Conservation (phyloP, 2,888 invertebrate species). For the Tromatobia lineatoria region DNA sequence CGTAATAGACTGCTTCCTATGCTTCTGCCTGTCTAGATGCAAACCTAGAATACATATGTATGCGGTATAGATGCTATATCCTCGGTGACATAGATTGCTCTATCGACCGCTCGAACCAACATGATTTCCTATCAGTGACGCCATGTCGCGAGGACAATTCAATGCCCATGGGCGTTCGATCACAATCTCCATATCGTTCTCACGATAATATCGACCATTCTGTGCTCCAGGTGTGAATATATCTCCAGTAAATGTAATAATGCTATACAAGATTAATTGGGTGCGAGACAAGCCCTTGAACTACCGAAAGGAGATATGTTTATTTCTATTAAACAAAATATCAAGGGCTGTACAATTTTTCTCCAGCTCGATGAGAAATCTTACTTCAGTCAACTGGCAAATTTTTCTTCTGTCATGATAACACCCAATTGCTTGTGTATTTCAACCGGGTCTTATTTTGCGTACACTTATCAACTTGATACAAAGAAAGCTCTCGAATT, state of each 20-base stretch:
- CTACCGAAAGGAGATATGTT: no score
- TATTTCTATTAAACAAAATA: no score
- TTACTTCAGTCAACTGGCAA: no score
- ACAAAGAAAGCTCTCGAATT: no score
- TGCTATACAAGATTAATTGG: slow-evolving; percentile 12
- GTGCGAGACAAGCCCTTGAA: background rate
- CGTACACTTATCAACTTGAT: no score
- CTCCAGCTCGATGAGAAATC: no score
- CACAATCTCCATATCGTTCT: slow-evolving; percentile 20
- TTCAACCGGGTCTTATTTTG: no score
- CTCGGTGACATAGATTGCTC: slow-evolving; percentile 54
- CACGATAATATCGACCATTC: slow-evolving; percentile 38
- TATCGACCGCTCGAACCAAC: slow-evolving; percentile 60
- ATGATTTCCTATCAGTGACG: slow-evolving; percentile 64
- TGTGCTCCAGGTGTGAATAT: background rate
- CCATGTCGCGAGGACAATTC: slow-evolving; percentile 57
- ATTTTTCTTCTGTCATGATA: no score
- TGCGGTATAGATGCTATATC: slow-evolving; percentile 46
- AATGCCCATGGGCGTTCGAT: slow-evolving; percentile 48
- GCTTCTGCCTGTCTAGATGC: slow-evolving; percentile 53
- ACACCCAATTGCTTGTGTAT: no score
- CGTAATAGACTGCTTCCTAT: slow-evolving; percentile 71
- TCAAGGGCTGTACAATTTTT: no score
- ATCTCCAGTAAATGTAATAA: background rate
- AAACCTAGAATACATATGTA: slow-evolving; percentile 65